These are phyloP conservation scores for Eupithecia exiguata DNA, from an alignment of 2,888 invertebrate genomes.

Conservation along the genomic window DNA sequence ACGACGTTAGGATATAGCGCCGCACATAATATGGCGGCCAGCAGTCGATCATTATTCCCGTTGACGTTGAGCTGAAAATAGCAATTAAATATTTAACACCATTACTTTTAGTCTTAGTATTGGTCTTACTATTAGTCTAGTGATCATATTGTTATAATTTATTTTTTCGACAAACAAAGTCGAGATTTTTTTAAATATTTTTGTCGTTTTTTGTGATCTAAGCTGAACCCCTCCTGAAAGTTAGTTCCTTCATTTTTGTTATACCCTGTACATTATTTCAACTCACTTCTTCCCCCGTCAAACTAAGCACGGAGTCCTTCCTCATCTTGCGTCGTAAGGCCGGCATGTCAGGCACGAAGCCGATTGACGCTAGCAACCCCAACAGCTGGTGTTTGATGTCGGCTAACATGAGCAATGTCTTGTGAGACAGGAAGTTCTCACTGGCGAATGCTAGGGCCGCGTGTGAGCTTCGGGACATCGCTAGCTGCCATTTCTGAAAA, in stretches of 20 bases:
- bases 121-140: too few species aligned
- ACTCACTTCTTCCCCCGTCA: conserved; percentile 85
- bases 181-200: too few species aligned
- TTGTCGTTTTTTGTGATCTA: too few species aligned
- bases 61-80: conserved; percentile 86
- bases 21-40: conserved; percentile 94
- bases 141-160: too few species aligned
- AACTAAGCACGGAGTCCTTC: conserved; percentile 85
- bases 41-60: conserved; percentile 88
- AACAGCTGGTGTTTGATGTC: conserved; percentile 94
- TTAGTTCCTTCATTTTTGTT: too few species aligned
- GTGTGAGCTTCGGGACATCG: conserved; percentile 86
- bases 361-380: conserved; percentile 89
- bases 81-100: not conserved
- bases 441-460: conserved; percentile 91
- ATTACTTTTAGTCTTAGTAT: too few species aligned
- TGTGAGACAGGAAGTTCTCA: conserved; percentile 92
- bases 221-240: too few species aligned
- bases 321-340: conserved; percentile 79
- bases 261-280: too few species aligned
- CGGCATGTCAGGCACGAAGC: conserved; percentile 89
- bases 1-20: conserved; percentile 97
- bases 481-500: conserved; percentile 90
- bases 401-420: conserved; percentile 91
- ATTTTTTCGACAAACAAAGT: too few species aligned